Percentiles rank a stretch among this genome's conserved stretches.
Evolutionary conservation across 1,140 invertebrate genomes (phyloP).

Genomic region (Epicauta chinensis): DNA sequence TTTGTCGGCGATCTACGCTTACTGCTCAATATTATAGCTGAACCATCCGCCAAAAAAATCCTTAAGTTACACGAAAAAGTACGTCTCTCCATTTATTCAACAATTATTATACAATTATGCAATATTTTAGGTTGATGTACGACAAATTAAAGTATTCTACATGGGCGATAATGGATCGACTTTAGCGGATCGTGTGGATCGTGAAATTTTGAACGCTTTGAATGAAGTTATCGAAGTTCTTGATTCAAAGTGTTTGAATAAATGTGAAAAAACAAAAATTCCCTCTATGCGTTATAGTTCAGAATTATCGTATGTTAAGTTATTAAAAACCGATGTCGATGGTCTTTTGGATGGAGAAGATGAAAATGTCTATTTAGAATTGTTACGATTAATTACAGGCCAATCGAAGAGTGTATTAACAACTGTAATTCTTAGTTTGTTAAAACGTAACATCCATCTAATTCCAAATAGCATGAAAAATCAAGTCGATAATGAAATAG

Average conservation of each 20-base stretch:
- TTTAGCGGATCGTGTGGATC: constrained; percentile 54
- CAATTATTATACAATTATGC: constrained; percentile 2
- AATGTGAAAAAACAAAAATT: constrained; percentile 49
- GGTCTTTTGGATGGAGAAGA: constrained; percentile 53
- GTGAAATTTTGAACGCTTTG: constrained; percentile 62
- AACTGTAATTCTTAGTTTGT: constrained; percentile 48
- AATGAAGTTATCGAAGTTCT: constrained; percentile 53
- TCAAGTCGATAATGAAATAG: constrained; percentile 46
- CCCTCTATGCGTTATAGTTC: constrained; percentile 54
- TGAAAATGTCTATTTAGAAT: constrained; percentile 38
- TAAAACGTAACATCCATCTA: constrained; percentile 47
- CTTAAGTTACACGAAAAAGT: constrained; percentile 24
- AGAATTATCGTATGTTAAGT: constrained; percentile 50
- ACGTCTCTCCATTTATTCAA: background rate
- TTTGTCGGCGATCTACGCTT: constrained; percentile 76
- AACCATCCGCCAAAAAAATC: constrained; percentile 19
- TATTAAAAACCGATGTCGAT: constrained; percentile 54
- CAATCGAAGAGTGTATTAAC: constrained; percentile 52
- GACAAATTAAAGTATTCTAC: constrained; percentile 68
- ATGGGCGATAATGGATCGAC: constrained; percentile 66
- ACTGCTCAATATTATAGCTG: constrained; percentile 52
- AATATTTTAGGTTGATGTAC: constrained; percentile 55
- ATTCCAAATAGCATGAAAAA: constrained; percentile 47
- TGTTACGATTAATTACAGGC: constrained; percentile 42
- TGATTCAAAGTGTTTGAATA: constrained; percentile 51